phyloP scores from a whole-genome alignment of 2,113 vertebrate genomes.

The Muscicapa adusta region DNA sequence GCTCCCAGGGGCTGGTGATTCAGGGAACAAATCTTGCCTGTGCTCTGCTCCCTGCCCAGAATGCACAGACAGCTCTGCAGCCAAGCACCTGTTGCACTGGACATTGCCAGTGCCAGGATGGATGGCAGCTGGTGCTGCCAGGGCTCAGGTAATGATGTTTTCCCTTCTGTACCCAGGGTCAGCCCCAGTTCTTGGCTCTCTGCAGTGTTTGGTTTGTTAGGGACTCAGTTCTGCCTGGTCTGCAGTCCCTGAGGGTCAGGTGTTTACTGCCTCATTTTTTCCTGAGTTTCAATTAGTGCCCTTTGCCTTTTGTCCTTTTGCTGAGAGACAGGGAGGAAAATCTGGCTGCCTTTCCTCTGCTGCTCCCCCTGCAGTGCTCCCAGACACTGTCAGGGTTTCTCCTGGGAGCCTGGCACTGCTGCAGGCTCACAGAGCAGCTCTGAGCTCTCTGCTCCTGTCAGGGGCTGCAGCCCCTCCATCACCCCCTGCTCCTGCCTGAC shows the following conservation, averaged over 20 bases:
- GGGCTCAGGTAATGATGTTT: neutral
- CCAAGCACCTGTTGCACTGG: neutral
- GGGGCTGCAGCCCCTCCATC: too few species aligned
- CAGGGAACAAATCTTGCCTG: neutral
- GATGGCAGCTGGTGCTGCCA: neutral
- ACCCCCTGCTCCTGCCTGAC: neutral
- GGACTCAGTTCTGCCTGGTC: neutral
- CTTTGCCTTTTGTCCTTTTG: neutral
- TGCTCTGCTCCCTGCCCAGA: neutral
- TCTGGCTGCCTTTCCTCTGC: neutral
- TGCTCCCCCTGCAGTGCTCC: neutral
- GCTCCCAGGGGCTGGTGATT: neutral
- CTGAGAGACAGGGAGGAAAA: neutral
- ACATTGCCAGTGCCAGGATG: accelerated
- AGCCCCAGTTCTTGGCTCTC: neutral
- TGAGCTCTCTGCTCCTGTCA: accelerated
- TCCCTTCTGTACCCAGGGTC: neutral
- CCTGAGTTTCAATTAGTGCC: neutral
- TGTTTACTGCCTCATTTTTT: neutral
- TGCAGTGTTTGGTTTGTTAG: neutral
- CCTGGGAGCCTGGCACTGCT: neutral
- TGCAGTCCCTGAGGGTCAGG: neutral
- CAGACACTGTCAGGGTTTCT: accelerated
- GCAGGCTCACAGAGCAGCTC: neutral
- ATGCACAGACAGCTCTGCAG: neutral